Evolutionary conservation across 2,888 invertebrate species (phyloP), one percentile per base, ranked within the genome.

Genomic region (Pteria penguin): DNA sequence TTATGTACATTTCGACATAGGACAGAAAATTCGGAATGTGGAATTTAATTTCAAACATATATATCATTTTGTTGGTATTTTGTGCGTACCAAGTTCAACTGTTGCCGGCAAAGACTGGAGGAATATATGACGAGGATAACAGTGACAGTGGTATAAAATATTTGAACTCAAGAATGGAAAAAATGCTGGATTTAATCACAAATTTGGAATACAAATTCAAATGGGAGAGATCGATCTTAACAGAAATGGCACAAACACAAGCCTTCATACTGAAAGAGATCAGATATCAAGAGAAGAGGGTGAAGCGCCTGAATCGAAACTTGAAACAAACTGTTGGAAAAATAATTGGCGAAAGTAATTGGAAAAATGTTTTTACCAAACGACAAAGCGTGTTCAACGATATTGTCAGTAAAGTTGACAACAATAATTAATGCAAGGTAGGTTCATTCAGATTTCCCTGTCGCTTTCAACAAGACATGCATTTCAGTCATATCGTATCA

Each of bases 181-280:
- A 73, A 61, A 32, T 73, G 2, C 54, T 61, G 22, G 45, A 73
- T 29, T 52, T 73, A 18, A 54, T 67, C 27, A 54, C 73, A 11
- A 32, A 61, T 18, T 26, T 67, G 18, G 33, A 66, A n/a, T 57
- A 73, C 31, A 27, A 61, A 27, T 67, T 68, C 58, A 31, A 54
- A n/a, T 73, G 73, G 73, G 67, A 73, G 27, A 73, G 55, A 32
- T 73, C 73, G 3, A 73, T 73, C 33, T 22, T 73, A 1, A 67
- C 73, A 18, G 73, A 73, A 33, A 67, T 67, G 31, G 60, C 73
- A 2, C 73, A 73, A 36, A 73, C 73, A 4, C 33, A 66, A 45
- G 60, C 45, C 14, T 67, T 67, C 52, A 27, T 73, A 11, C 58
- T 73, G 14, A 60, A 8, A 4, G 73, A 73, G 36, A 36, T 73